phyloP scores from a whole-genome alignment of 2,797 vertebrate species.

The Sebastes aleutianus region DNA sequence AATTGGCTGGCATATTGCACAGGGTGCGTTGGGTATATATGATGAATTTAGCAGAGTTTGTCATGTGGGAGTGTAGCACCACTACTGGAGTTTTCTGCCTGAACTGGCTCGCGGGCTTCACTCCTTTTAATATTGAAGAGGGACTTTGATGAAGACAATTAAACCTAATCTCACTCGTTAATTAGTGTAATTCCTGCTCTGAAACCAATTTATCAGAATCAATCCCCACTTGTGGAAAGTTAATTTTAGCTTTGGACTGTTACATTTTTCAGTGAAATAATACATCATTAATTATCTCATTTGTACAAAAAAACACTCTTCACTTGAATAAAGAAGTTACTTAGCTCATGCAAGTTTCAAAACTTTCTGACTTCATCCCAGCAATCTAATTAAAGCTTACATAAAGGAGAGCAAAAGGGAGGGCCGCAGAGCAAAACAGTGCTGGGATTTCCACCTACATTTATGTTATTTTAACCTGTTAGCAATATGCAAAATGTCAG shows the following conservation, averaged over 20 bases:
- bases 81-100: neutral
- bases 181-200: constrained; percentile 56
- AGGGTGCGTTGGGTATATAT: neutral
- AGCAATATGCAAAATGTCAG: constrained; percentile 4
- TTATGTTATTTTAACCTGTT: constrained; percentile 1
- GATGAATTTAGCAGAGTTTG: neutral
- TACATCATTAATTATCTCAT: constrained; percentile 23
- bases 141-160: constrained; percentile 55
- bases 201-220: constrained; percentile 45
- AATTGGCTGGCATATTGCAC: neutral
- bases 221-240: constrained; percentile 34
- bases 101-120: constrained; percentile 2
- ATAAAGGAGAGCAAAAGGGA: neutral
- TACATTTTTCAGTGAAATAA: constrained; percentile 20
- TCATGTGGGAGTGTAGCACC: neutral
- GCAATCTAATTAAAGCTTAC: constrained; percentile 10
- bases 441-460: neutral
- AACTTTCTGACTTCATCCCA: constrained; percentile 13
- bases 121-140: constrained; percentile 33
- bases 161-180: constrained; percentile 52
- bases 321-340: neutral
- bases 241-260: constrained; percentile 31
- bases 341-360: neutral
- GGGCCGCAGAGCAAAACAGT: neutral
- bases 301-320: constrained; percentile 6